Evolutionary conservation across 2,888 invertebrate genomes (phyloP).

Genomic region (Oligia fasciuncula): DNA sequence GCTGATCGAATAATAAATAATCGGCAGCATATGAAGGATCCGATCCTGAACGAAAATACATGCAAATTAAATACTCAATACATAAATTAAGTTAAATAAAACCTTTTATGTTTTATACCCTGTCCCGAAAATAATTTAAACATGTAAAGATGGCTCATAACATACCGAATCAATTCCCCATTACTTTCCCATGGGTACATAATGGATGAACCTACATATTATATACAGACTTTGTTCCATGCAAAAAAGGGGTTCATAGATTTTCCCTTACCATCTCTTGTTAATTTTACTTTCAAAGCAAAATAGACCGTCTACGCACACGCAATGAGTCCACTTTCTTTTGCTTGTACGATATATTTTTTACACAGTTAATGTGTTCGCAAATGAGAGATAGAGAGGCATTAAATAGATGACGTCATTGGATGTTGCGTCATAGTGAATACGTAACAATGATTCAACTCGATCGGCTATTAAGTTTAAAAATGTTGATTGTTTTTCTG

Average conservation of each 20-base stretch:
- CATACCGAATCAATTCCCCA: slow-evolving; percentile 63
- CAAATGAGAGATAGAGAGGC: slow-evolving; percentile 63
- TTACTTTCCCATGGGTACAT: slow-evolving; percentile 57
- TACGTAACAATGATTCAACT: slow-evolving; percentile 51
- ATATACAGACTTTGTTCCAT: slow-evolving; percentile 47
- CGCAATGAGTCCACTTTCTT: slow-evolving; percentile 22
- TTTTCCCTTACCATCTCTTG: slow-evolving; percentile 41
- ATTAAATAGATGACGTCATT: slow-evolving; percentile 65
- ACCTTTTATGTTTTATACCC: slow-evolving; percentile 33
- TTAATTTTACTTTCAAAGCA: slow-evolving; percentile 33
- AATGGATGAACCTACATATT: slow-evolving; percentile 55
- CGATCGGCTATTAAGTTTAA: slow-evolving; percentile 41
- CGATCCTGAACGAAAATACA: slow-evolving; percentile 5
- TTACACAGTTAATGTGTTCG: slow-evolving; percentile 59
- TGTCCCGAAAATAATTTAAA: slow-evolving; percentile 58
- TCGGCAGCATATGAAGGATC: slow-evolving; percentile 7
- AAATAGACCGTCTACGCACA: slow-evolving; percentile 37
- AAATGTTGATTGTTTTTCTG: slow-evolving; percentile 35
- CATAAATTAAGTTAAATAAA: slow-evolving; percentile 41
- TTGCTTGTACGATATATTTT: slow-evolving; percentile 43
- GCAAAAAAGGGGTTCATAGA: slow-evolving; percentile 62
- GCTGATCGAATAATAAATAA: slow-evolving; percentile 1
- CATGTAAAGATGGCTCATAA: slow-evolving; percentile 51
- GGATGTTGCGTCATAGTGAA: slow-evolving; percentile 34
- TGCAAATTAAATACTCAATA: slow-evolving; percentile 55